phyloP scores from a whole-genome alignment of 2,797 vertebrate genomes.

The Darevskia nairensis region DNA sequence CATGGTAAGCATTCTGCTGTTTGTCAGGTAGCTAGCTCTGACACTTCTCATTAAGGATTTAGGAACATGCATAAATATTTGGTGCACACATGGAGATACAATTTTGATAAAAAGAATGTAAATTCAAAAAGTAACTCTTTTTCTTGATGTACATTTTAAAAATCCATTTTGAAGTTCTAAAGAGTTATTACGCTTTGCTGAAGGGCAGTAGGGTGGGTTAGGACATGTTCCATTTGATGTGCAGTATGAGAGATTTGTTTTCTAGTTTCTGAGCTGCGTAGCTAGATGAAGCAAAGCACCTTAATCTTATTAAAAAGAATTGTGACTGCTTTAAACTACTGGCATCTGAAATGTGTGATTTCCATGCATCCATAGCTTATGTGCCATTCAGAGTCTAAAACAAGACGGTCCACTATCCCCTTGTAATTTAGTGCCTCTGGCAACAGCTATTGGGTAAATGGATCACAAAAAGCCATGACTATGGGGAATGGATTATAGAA shows the following conservation, averaged over 20 bases:
- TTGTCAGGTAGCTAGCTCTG: constrained; percentile 6
- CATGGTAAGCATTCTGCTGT: background rate
- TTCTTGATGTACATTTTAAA: constrained; percentile 32
- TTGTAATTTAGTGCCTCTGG: constrained; percentile 64
- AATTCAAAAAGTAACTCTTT: background rate
- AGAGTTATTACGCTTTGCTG: constrained; percentile 14
- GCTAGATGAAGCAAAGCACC: constrained; percentile 45
- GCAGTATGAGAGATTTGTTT: constrained; percentile 53
- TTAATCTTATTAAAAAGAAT: constrained; percentile 57
- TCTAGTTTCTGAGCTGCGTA: constrained; percentile 37
- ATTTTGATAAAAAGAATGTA: background rate
- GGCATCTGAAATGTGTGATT: constrained; percentile 63
- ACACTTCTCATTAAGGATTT: background rate
- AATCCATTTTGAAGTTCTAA: background rate
- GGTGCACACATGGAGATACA: background rate
- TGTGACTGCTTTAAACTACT: background rate
- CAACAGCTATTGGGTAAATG: constrained; percentile 67
- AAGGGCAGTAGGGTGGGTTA: constrained; percentile 21
- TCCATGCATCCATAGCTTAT: constrained; percentile 36
- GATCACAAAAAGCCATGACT: constrained; percentile 63
- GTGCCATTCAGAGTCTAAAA: constrained; percentile 46
- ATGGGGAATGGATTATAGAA: constrained; percentile 71
- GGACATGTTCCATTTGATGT: constrained; percentile 40
- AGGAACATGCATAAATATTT: background rate
- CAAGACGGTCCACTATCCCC: constrained; percentile 45